Evolutionary conservation across 2,888 invertebrate genomes (phyloP), one percentile per base, ranked within the genome.

Genomic region (Tinea pellionella): DNA sequence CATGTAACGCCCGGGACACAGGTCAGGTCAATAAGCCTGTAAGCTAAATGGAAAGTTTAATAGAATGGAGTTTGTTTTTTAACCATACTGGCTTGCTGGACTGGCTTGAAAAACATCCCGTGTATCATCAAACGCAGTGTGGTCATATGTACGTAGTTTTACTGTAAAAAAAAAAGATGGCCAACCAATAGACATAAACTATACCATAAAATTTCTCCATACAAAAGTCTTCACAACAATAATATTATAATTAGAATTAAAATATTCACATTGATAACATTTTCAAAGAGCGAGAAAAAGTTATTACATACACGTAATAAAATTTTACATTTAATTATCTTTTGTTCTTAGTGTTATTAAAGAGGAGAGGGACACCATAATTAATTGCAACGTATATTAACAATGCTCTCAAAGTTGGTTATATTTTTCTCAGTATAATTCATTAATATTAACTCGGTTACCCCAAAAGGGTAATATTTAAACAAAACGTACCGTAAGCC

Each of bases 391-490:
- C 47, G 15, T 47, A 47, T 47, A 15, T 47, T 47, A 47, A 47
- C 47, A 47, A 47, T 47, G 47, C 47, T 47, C 12, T 47, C 13
- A 15, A 47, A 16, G 47, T n/a, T 15, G 16, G 13, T 47, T 47
- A 16, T 47, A 53, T 8, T 43, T 13, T 53, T 53, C 53, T 18
- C 53, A 53, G 18, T 24, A 53, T 24, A 53, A 16, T 19, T 53
- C 53, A 53, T 53, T 24, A 53, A 6, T 24, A 16, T 53, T 53
- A 53, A 53, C 53, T 53, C 53, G 53, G 53, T 53, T 53, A 53
- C 53, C 53, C 53, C 13, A 53, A 53, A 18, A n/a, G n/a, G n/a
- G n/a, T n/a, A n/a, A 53, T 24, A 6, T 53, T 24, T 18, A 18
- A 24, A 24, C 53, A 18, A 24, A 53, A 18, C 53, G 16, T 53